Percentiles rank a stretch among this genome's conserved stretches.
These are phyloP conservation scores for Dicaeum eximium DNA, from an alignment of 2,113 vertebrate species.

Conservation along the genomic window DNA sequence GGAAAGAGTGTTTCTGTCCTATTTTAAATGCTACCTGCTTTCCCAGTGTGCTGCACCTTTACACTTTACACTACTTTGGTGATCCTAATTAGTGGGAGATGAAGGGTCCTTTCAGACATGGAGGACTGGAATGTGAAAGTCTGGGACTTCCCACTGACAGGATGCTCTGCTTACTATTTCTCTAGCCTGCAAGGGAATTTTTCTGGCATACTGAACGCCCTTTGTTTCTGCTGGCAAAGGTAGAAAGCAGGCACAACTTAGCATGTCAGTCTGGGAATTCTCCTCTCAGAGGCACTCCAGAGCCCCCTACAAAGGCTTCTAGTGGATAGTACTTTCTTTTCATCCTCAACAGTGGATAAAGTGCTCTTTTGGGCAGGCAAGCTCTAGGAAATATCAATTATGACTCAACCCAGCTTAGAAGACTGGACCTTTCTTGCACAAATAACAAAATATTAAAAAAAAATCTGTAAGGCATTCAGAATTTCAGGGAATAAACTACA, in stretches of 20 bases:
- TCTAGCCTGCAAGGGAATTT: background rate
- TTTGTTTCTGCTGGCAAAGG: background rate
- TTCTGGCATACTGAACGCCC: background rate
- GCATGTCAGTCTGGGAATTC: background rate
- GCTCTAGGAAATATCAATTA: background rate
- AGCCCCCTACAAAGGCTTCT: background rate
- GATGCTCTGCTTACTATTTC: background rate
- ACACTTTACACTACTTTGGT: background rate
- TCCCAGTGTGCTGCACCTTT: background rate
- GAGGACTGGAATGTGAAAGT: background rate
- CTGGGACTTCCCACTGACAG: background rate
- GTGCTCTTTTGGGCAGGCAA: background rate
- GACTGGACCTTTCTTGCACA: background rate
- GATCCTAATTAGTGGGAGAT: background rate
- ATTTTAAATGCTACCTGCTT: background rate
- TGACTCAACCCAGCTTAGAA: background rate
- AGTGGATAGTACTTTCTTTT: background rate
- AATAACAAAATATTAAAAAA: background rate
- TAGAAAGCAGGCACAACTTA: background rate
- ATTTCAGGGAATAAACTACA: background rate
- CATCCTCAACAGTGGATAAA: background rate
- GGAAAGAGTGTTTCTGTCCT: background rate
- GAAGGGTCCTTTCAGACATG: background rate
- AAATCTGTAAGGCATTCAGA: background rate
- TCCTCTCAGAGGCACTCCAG: background rate